Evolutionary conservation across 2,797 vertebrate genomes (phyloP).

Genomic region (Clarias fuscus): DNA sequence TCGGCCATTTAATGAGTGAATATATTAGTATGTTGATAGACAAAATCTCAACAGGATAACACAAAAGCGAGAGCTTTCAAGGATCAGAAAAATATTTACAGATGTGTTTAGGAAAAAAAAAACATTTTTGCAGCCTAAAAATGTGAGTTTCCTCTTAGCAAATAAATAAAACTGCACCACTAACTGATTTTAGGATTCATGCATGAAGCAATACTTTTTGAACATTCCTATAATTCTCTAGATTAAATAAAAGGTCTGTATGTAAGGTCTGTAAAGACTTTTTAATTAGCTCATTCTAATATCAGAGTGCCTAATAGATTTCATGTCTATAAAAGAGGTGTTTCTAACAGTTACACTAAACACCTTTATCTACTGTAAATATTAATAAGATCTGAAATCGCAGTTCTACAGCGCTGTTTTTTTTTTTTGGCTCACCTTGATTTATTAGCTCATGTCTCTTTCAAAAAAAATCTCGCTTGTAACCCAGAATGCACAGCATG

Average conservation of each 20-base stretch:
- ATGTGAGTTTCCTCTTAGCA: background rate
- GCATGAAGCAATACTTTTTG: too few species aligned
- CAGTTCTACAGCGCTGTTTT: too few species aligned
- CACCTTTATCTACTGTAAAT: background rate
- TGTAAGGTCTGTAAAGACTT: background rate
- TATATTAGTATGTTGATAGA: too few species aligned
- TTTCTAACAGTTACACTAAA: background rate
- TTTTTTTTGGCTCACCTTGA: background rate
- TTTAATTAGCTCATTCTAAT: background rate
- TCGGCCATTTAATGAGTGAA: too few species aligned
- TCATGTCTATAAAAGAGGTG: background rate
- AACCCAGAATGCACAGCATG: background rate
- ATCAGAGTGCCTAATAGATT: background rate
- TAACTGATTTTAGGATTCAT: background rate
- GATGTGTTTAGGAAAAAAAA: background rate
- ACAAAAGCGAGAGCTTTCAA: slow-evolving; percentile 24
- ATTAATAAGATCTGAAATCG: background rate
- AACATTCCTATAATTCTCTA: too few species aligned
- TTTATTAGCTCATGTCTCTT: background rate
- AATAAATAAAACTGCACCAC: background rate
- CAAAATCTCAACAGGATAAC: background rate
- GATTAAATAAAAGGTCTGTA: too few species aligned
- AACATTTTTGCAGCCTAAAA: background rate
- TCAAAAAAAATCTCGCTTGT: background rate
- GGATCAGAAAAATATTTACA: background rate